These are phyloP conservation scores for Willowsia nigromaculata DNA, from an alignment of 2,888 invertebrate genomes.

Conservation along the genomic window DNA sequence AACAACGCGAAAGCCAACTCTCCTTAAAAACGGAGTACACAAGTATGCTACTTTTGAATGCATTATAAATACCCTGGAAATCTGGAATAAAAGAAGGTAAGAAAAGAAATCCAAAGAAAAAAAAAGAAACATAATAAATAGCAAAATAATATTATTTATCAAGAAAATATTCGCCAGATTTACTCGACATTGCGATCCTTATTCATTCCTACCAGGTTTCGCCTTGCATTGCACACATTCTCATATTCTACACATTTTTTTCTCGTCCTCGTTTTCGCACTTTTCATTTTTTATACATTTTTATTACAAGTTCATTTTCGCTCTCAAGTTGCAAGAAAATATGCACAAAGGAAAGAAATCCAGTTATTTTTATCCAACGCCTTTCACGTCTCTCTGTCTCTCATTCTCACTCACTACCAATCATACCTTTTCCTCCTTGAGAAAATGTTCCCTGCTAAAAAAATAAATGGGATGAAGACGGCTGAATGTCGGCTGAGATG, in stretches of 20 bases:
- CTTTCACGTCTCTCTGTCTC: not conserved
- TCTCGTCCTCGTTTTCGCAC: not conserved
- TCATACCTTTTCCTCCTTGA: not conserved
- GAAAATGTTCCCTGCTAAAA: not conserved
- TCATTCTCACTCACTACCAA: conserved; percentile 4
- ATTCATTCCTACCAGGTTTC: not conserved
- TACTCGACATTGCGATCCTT: not conserved
- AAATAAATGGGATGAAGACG: not conserved
- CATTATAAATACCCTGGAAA: not conserved
- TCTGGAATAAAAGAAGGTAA: not conserved
- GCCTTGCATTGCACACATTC: not conserved
- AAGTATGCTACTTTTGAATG: not conserved
- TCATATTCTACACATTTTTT: not conserved
- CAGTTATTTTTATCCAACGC: not conserved
- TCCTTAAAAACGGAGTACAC: not conserved
- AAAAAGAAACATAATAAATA: conserved; percentile 30
- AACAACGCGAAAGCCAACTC: conserved; percentile 16
- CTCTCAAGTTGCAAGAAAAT: not conserved
- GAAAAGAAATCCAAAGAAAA: not conserved
- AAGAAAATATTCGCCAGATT: conserved; percentile 25
- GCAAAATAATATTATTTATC: conserved; percentile 36
- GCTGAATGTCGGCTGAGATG: not conserved
- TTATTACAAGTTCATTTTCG: conserved; percentile 27
- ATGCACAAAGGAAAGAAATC: not conserved
- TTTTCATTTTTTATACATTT: conserved; percentile 19